Evolutionary conservation across 1,140 invertebrate genomes (phyloP), one percentile per base, ranked within the genome.

Genomic region (Temnothorax nylanderi): DNA sequence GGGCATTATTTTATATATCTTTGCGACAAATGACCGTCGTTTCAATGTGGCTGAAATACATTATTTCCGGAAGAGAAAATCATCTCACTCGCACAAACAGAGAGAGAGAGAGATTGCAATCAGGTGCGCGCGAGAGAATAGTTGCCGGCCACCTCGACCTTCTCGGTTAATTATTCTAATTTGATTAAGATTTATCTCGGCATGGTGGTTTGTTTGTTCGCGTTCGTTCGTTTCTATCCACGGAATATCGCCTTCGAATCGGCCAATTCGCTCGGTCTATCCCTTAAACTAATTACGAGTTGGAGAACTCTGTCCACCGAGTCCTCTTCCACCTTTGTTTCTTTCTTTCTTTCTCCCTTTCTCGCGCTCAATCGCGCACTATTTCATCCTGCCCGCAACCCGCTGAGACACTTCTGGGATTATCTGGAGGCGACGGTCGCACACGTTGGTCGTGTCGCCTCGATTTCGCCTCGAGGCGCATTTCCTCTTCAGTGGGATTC

Each of bases 131-230:
- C 56, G 78, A 51, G 60, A 84, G 41, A 78, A 54, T 62, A 71
- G 56, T 64, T 72, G 13, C 26, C 41, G 51, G 11, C 37, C 49
- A 21, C 21, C 6, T 56, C 75, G 32, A 77, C 18, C 71, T 47
- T 58, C 62, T 80, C 85, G 21, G 32, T 72, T 82, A 82, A 69
- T 89, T 89, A 85, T 87, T 85, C 72, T 76, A 89, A 87, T 87
- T 78, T 56, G 74, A 89, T 88, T 87, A 71, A 82, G 77, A 88
- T 88, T 87, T 87, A 75, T 65, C 76, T 34, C 54, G 69, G 44
- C 60, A 16, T 54, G 51, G 37, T 72, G 75, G 75, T 67, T 78
- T 41, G 44, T 72, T 86, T 56, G 60, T 41, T 49, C 60, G 72
- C 16, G 32, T 64, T 64, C 44, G 74, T 71, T 78, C 49, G 41